These are phyloP conservation scores for Hipposideros larvatus DNA, from an alignment of 2,797 vertebrate species.

Conservation along the genomic window DNA sequence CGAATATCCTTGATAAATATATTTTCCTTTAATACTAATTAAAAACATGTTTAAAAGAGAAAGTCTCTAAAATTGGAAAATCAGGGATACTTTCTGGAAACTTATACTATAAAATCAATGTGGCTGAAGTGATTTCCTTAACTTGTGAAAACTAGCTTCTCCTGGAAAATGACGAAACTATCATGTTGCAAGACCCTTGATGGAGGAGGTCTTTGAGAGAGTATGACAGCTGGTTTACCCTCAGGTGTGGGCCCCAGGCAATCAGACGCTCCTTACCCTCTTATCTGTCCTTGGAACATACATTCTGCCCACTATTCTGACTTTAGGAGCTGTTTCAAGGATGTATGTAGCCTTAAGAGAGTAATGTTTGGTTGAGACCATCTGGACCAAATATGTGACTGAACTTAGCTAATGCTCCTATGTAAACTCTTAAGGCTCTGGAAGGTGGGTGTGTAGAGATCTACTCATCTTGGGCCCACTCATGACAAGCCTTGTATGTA, in stretches of 20 bases:
- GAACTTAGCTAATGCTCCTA: neutral
- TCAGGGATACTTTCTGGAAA: neutral
- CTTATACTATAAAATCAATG: neutral
- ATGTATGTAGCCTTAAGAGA: neutral
- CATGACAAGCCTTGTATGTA: neutral
- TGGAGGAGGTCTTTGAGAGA: too few relatives aligned
- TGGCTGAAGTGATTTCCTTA: neutral
- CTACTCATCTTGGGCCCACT: neutral
- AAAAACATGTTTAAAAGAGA: neutral
- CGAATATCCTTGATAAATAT: slow-evolving; percentile 5
- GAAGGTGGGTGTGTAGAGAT: neutral
- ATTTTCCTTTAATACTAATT: neutral
- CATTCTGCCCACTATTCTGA: neutral
- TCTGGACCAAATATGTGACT: neutral
- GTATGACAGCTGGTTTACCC: neutral
- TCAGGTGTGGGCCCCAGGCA: too few relatives aligned
- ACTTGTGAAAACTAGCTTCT: neutral
- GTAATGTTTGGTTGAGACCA: neutral
- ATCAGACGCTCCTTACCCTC: neutral
- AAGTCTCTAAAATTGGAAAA: neutral
- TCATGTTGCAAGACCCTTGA: neutral
- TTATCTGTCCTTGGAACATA: neutral
- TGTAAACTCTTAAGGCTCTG: neutral
- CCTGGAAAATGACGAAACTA: neutral
- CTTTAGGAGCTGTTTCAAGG: neutral